phyloP scores from a whole-genome alignment of 2,797 vertebrate species.

The Sebastes taczanowskii region DNA sequence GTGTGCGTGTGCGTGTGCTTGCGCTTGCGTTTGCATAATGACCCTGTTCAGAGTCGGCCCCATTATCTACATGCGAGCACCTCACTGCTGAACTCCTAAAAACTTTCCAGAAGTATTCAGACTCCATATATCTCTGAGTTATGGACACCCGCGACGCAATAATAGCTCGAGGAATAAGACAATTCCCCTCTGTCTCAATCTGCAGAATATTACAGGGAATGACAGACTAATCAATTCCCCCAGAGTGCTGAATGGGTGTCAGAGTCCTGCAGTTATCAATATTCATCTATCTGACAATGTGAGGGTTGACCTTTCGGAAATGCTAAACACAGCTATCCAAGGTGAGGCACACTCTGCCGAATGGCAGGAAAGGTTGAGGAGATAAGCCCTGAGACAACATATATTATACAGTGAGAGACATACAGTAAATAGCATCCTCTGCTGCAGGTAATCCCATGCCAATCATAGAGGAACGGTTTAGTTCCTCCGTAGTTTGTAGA shows the following conservation, averaged over 20 bases:
- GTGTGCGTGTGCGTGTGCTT: background rate
- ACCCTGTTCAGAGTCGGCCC: conserved; percentile 22
- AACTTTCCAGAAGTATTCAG: conserved; percentile 63
- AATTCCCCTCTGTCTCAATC: conserved; percentile 83
- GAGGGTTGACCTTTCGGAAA: conserved; percentile 82
- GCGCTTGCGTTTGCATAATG: conserved; percentile 29
- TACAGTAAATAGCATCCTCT: conserved; percentile 73
- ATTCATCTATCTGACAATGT: conserved; percentile 82
- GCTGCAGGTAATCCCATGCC: conserved; percentile 66
- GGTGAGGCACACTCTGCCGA: conserved; percentile 68
- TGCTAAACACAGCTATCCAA: conserved; percentile 83
- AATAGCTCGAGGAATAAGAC: conserved; percentile 77
- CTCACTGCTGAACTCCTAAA: conserved; percentile 47
- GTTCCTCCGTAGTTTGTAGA: background rate
- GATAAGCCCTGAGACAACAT: conserved; percentile 81
- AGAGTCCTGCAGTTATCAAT: conserved; percentile 82
- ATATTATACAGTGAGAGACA: conserved; percentile 77
- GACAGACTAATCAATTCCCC: conserved; percentile 81
- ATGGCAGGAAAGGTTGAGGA: conserved; percentile 80
- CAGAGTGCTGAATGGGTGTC: conserved; percentile 74
- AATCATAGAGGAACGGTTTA: conserved; percentile 33
- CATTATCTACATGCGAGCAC: conserved; percentile 45
- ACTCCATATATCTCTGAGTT: conserved; percentile 63
- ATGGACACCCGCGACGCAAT: conserved; percentile 65
- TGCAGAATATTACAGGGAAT: conserved; percentile 78